Evolutionary conservation across 2,797 vertebrate species (phyloP), one percentile per base, ranked within the genome.

Genomic region (Ambastaia sidthimunki): DNA sequence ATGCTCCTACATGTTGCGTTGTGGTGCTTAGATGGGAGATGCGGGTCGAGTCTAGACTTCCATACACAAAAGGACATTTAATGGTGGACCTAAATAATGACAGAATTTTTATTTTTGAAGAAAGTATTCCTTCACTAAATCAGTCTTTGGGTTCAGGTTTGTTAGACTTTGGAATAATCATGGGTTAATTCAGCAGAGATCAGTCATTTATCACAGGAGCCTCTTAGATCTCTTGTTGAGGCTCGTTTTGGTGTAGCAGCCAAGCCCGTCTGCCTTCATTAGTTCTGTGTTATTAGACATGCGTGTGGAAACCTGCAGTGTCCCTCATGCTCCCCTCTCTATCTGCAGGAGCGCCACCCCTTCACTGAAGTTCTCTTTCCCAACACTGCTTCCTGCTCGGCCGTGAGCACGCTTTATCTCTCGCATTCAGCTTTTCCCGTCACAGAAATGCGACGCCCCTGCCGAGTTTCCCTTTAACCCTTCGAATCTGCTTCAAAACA

Each of bases 231-330:
- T 83, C 74, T 74, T 83, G 84, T 78, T 62, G 37, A 60, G 63
- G 52, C 82, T 80, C n/a, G 57, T 85, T 80, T 13, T 68, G 62
- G 47, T 71, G 37, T 34, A 71, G 31, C 62, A 66, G 73, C 25
- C 75, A 74, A 50, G 71, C 50, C 37, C 0, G 18, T 7, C 72
- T 19, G 10, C 52, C 15, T 48, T 62, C 71, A 62, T 66, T 81
- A 25, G 68, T 81, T 74, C 71, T 62, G 7, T 52, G 60, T 52
- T 73, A 69, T 60, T 55, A 81, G 62, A 79, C 23, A 72, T 76
- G 44, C 80, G 5, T 86, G 80, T 86, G 74, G 59, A 80, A 82
- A 86, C 85, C 71, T 73, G 78, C 76, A 74, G 31, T 28, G 28
- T 52, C 31, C 41, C 71, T n/a, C 60, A 50, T 62, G 73, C 81